Conservation (phyloP, 1,140 invertebrate genomes). For the Drosophila sechellia region DNA sequence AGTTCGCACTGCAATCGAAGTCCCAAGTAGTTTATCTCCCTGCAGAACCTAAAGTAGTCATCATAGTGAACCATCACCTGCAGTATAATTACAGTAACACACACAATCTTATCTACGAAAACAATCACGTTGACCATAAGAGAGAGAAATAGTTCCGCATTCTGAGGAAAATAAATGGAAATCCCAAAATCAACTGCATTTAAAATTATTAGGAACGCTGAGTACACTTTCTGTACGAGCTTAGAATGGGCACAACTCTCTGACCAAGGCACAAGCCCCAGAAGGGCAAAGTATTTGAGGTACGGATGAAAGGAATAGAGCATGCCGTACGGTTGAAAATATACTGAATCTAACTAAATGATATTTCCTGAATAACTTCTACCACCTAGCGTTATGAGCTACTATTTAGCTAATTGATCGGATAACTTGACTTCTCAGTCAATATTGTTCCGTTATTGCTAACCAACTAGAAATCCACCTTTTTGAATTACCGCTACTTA, state of each 20-base stretch:
- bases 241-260: conserved; percentile 15
- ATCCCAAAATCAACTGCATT: conserved; percentile 23
- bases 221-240: conserved; percentile 42
- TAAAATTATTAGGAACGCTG: conserved; percentile 20
- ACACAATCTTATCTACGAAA: conserved; percentile 47
- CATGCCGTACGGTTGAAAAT: conserved; percentile 22
- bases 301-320: conserved; percentile 50
- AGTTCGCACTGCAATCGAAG: conserved; percentile 48
- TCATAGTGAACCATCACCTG: conserved; percentile 51
- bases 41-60: conserved; percentile 48
- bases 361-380: neutral
- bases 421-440: neutral
- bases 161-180: neutral
- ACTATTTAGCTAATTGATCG: conserved; percentile 19
- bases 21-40: conserved; percentile 27
- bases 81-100: conserved; percentile 48
- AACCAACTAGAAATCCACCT: no score
- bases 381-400: neutral
- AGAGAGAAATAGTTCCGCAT: conserved; percentile 26
- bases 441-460: neutral
- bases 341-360: neutral
- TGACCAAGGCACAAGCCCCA: conserved; percentile 60
- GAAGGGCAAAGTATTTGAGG: conserved; percentile 58
- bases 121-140: conserved; percentile 59
- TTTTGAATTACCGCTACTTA: no score